Evolutionary conservation across 1,140 invertebrate species (phyloP).

Genomic region (Diachasma alloeum): DNA sequence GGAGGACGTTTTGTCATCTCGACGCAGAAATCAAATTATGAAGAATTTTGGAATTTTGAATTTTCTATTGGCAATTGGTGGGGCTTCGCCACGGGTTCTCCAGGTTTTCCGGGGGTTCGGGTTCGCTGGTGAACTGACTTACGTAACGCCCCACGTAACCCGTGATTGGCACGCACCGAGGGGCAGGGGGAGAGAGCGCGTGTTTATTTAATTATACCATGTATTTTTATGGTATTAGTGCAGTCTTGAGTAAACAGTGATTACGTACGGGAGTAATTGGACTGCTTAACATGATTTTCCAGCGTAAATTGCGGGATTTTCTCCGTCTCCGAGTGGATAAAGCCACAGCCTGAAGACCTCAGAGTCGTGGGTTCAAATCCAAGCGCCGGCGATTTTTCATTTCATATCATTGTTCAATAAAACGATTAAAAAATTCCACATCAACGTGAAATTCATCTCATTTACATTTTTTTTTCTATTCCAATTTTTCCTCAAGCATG

Average conservation of each 20-base stretch:
- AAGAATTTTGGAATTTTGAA: too few species aligned
- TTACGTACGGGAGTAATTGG: background rate
- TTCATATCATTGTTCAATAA: too few species aligned
- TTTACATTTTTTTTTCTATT: too few species aligned
- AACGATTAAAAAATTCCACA: too few species aligned
- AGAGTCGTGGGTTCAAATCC: too few species aligned
- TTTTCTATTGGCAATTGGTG: too few species aligned
- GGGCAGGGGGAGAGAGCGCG: background rate
- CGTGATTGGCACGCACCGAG: conserved; percentile 18
- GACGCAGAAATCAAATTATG: too few species aligned
- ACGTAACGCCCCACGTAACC: conserved; percentile 24
- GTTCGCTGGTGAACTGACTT: background rate
- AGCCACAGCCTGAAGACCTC: too few species aligned
- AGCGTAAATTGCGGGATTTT: background rate
- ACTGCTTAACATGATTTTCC: background rate
- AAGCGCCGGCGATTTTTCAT: too few species aligned
- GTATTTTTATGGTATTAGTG: background rate
- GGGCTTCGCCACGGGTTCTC: background rate
- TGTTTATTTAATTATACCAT: background rate
- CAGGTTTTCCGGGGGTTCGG: background rate
- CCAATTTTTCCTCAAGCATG: too few species aligned
- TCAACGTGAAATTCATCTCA: too few species aligned
- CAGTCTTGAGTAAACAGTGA: background rate
- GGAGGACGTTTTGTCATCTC: too few species aligned
- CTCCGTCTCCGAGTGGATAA: background rate